Base-by-base conservation (phyloP, 2,113 vertebrate species). In the Halichoerus grypus region DNA sequence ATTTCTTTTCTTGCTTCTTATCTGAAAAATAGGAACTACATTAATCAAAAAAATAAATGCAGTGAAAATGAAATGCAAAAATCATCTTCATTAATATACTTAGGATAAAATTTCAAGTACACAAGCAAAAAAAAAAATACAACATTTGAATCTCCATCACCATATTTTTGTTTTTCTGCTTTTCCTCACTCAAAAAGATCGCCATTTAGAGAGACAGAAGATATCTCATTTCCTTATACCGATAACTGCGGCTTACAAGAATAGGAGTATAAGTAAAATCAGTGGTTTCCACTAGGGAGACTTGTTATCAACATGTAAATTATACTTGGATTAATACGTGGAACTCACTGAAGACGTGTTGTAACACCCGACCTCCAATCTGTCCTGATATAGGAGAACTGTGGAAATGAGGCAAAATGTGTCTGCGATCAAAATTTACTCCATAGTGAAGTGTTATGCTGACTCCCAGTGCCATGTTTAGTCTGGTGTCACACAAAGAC, bases 61-160 rank as follows among this genome's bases (percentile, higher is more conserved):
- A 91, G 69, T 88, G 96, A 96, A 97, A 97, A 98, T 96, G 71
- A 97, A 97, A 97, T 98, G 95, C 87, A 96, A 98, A 97, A 96
- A 92, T 84, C 55, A 91, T 92, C 94, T 83, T 96, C 88, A 97
- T 90, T 97, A 97, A 90, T 97, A 97, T 6, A 87, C 33, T 77
- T 28, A 42, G 11, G 86, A 55, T 81, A 69, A 81, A 80, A 94
- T 53, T 94, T 93, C 83, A 95, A 97, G 89, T 91, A 76, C 2
- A 67, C 2, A 55, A 71, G 51, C 49, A 0, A 46, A 94, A 88
- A 67, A 55, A 85, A 80, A 87, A 85, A 55, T 33, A 55, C 92
- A 49, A 71, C 21, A 65, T 84, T 86, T 91, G 63, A 77, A 55
- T 81, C 26, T 86, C 33, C 2, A 24, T 16, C 61, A 14, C 7